Conservation (phyloP, 2,797 vertebrate genomes). For the Lophotriccus pileatus region DNA sequence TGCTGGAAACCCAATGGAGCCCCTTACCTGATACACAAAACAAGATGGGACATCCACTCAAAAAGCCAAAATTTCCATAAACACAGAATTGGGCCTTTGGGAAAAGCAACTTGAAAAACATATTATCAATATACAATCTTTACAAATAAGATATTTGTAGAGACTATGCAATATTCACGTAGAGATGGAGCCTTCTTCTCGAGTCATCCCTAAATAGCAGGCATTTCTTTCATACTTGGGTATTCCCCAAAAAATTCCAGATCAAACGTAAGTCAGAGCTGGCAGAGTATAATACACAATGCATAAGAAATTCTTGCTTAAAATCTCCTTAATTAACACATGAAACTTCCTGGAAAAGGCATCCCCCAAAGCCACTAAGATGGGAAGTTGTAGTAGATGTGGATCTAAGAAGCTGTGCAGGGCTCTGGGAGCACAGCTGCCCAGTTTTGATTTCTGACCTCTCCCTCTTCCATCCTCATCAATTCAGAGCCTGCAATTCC, state of each 20-base stretch:
- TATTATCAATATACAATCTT: background rate
- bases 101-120: background rate
- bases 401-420: background rate
- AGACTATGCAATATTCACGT: background rate
- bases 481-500: background rate
- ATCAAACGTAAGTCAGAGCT: background rate
- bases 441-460: background rate
- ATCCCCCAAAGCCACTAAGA: background rate
- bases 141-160: background rate
- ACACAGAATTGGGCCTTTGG: background rate
- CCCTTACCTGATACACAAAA: background rate
- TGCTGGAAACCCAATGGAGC: background rate
- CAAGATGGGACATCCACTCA: background rate
- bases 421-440: background rate
- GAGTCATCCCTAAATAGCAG: background rate
- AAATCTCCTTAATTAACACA: background rate
- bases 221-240: background rate
- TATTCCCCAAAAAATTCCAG: background rate
- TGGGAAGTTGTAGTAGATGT: background rate
- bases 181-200: background rate
- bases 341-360: background rate
- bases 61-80: background rate
- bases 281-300: accelerated
- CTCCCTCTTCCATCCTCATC: background rate
- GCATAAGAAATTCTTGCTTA: background rate